These are phyloP conservation scores for Melanocharis versteri DNA, from an alignment of 2,113 vertebrate genomes.

Conservation along the genomic window DNA sequence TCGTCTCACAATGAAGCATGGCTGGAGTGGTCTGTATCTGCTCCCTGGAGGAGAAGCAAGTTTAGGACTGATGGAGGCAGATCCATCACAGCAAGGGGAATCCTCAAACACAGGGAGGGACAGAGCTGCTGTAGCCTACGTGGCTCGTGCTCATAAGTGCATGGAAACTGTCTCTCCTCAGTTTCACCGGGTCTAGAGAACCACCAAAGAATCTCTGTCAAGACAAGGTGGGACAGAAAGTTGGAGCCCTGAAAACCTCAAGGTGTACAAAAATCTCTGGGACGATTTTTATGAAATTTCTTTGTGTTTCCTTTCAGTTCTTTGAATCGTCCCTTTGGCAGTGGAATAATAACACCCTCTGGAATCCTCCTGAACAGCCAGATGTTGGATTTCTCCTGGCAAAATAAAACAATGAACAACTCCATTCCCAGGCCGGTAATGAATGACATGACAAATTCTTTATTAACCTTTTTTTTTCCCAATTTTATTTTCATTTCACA, in stretches of 20 bases:
- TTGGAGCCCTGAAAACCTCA: neutral
- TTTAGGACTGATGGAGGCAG: neutral
- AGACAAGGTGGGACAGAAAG: neutral
- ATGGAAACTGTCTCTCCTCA: neutral
- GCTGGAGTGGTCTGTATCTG: neutral
- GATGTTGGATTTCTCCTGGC: slow-evolving; percentile 95
- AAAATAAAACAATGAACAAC: slow-evolving; percentile 81
- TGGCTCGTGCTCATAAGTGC: neutral
- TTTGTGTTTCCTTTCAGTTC: slow-evolving; percentile 75
- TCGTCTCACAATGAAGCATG: neutral
- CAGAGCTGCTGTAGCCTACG: accelerated
- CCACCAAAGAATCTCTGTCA: neutral
- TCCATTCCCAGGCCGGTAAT: slow-evolving; percentile 78
- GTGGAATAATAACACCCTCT: slow-evolving; percentile 88
- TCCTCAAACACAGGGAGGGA: neutral
- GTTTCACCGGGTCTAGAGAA: neutral
- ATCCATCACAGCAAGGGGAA: neutral
- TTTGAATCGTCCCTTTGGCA: slow-evolving; percentile 93
- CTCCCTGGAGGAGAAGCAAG: neutral
- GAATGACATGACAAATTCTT: neutral
- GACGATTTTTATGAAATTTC: neutral
- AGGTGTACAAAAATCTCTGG: neutral
- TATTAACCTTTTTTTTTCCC: neutral
- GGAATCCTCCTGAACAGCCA: slow-evolving; percentile 96
- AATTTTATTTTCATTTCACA: neutral